Conservation (phyloP, 2,888 invertebrate species). For the Nemotelus nigrinus region DNA sequence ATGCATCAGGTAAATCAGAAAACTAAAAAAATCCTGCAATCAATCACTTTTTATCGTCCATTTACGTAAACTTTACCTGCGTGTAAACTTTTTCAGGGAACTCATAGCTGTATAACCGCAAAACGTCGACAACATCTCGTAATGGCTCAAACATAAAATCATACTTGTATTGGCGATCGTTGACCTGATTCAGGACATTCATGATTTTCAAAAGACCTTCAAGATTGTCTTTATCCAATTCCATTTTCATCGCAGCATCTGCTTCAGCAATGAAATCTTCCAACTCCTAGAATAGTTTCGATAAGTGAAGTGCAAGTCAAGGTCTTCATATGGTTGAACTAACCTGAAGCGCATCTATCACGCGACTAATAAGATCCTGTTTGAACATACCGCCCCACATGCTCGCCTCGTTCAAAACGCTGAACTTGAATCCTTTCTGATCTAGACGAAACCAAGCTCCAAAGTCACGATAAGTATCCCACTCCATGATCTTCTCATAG, state of each 20-base stretch:
- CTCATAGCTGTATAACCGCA: conserved; percentile 87
- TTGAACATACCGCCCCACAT: conserved; percentile 92
- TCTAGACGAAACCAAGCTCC: conserved; percentile 84
- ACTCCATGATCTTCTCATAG: conserved; percentile 76
- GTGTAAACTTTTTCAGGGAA: conserved; percentile 82
- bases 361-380: conserved; percentile 83
- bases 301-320: not conserved
- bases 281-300: conserved; percentile 68
- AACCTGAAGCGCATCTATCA: conserved; percentile 73
- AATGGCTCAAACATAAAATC: conserved; percentile 92
- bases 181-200: conserved; percentile 80
- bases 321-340: not conserved
- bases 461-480: conserved; percentile 75
- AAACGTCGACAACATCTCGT: conserved; percentile 83
- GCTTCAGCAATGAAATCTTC: conserved; percentile 82
- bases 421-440: conserved; percentile 80
- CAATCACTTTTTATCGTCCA: not conserved
- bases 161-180: conserved; percentile 80
- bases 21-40: conserved; percentile 61
- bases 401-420: conserved; percentile 82
- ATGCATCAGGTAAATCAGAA: conserved; percentile 85
- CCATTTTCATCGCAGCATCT: conserved; percentile 75
- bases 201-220: conserved; percentile 85
- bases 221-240: conserved; percentile 85
- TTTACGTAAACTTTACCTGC: conserved; percentile 67